Conservation (phyloP, 2,113 vertebrate species). For the Laticauda colubrina region DNA sequence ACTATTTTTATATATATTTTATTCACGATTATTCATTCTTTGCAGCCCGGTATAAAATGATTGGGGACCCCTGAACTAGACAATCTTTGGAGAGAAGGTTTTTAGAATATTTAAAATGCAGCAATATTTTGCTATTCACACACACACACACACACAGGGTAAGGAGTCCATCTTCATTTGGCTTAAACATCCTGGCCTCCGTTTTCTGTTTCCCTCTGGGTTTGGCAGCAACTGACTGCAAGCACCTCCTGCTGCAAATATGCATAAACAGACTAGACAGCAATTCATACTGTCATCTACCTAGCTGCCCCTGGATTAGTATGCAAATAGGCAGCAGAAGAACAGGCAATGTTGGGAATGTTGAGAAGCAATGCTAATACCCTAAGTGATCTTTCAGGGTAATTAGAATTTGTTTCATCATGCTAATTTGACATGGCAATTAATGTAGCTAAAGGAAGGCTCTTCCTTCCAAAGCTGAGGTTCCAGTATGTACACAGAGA, state of each 20-base stretch:
- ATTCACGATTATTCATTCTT: too few relatives aligned
- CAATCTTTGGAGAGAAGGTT: not conserved
- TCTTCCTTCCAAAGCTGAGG: conserved; percentile 53
- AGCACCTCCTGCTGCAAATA: conserved; percentile 57
- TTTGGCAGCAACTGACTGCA: conserved; percentile 57
- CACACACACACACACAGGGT: conserved; percentile 19
- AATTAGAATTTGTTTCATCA: conserved; percentile 75
- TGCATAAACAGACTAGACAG: conserved; percentile 42
- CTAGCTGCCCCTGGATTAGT: conserved; percentile 45
- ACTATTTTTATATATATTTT: too few relatives aligned
- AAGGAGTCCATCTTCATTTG: conserved; percentile 33
- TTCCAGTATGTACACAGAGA: conserved; percentile 54
- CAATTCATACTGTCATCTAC: conserved; percentile 56
- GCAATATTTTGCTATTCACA: conserved; percentile 1
- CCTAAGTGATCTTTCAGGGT: conserved; percentile 66
- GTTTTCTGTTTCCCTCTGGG: conserved; percentile 41
- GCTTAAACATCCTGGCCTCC: conserved; percentile 11
- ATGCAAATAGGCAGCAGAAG: conserved; percentile 51
- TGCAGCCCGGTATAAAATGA: too few relatives aligned
- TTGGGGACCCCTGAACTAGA: not conserved
- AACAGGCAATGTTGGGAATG: conserved; percentile 44
- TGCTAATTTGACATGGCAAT: conserved; percentile 73
- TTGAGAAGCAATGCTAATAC: conserved; percentile 52
- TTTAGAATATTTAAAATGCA: not conserved
- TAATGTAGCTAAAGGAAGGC: conserved; percentile 67